Percentiles rank a stretch among this genome's conserved stretches.
phyloP scores from a whole-genome alignment of 2,113 vertebrate genomes.

The Caretta caretta region DNA sequence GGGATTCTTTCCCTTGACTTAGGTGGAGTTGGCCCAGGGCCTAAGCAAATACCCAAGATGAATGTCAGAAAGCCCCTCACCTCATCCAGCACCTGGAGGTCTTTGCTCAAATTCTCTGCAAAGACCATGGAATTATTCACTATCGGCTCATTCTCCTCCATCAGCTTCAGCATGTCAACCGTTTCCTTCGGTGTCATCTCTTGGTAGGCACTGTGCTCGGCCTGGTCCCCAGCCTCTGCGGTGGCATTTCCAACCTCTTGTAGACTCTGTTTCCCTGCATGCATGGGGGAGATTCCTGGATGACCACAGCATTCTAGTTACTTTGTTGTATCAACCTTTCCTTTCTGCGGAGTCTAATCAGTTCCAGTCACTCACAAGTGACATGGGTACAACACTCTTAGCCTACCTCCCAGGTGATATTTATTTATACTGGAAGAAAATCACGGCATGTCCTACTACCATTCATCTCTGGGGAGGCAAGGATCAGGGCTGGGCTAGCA shows the following conservation, averaged over 20 bases:
- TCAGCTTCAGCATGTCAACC: conserved; percentile 22
- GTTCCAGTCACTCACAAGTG: rapidly evolving
- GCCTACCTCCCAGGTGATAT: neutral
- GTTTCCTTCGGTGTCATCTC: conserved; percentile 55
- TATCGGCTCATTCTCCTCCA: conserved; percentile 55
- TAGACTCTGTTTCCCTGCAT: neutral
- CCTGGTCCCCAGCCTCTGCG: neutral
- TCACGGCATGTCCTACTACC: rapidly evolving
- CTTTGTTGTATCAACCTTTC: rapidly evolving
- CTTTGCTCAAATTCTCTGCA: conserved; percentile 22
- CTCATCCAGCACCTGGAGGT: conserved; percentile 60
- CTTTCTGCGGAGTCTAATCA: rapidly evolving
- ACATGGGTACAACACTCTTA: rapidly evolving
- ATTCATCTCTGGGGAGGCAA: neutral
- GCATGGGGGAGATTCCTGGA: neutral
- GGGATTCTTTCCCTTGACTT: rapidly evolving
- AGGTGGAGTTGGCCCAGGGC: neutral
- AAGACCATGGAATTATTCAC: conserved; percentile 51
- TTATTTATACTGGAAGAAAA: neutral
- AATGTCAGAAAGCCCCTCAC: neutral
- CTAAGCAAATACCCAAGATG: neutral
- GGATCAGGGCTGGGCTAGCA: neutral
- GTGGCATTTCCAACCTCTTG: neutral
- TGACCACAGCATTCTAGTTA: neutral
- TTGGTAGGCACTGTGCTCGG: conserved; percentile 3